A percentile compares a stretch with the other conserved stretches of the same genome.
Conservation (phyloP, 2,113 vertebrate species). For the Callipepla squamata region DNA sequence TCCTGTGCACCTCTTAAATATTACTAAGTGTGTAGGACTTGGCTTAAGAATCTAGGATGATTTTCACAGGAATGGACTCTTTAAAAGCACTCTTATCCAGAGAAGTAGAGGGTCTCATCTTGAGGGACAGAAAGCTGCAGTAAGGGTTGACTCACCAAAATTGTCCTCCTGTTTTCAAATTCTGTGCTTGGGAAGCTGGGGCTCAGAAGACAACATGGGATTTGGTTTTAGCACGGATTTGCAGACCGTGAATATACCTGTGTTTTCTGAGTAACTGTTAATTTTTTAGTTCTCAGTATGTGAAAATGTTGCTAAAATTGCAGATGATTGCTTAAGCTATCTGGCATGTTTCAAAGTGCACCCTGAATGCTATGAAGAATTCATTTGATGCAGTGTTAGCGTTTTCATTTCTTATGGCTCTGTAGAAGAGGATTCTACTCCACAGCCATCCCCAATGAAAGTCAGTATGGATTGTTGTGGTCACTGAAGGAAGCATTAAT, state of each 20-base stretch:
- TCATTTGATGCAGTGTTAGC: accelerated
- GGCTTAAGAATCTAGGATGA: background rate
- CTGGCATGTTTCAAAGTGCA: accelerated
- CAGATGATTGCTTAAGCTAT: background rate
- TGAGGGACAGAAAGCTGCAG: background rate
- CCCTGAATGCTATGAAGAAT: background rate
- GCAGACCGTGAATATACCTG: background rate
- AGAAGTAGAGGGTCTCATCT: background rate
- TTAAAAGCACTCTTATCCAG: background rate
- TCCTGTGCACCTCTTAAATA: background rate
- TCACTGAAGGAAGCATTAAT: background rate
- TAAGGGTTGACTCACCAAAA: background rate
- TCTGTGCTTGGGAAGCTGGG: background rate
- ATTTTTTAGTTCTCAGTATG: background rate
- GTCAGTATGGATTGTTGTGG: background rate
- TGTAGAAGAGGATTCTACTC: background rate
- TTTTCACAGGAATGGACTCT: background rate
- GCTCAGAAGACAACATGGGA: background rate
- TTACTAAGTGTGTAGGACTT: background rate
- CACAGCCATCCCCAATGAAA: background rate
- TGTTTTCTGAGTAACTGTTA: background rate
- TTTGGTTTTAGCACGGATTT: background rate
- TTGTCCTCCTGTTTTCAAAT: background rate
- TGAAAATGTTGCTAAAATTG: background rate
- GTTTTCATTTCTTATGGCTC: background rate